Base-by-base conservation (phyloP, 2,113 vertebrate genomes). In the Clupea harengus region DNA sequence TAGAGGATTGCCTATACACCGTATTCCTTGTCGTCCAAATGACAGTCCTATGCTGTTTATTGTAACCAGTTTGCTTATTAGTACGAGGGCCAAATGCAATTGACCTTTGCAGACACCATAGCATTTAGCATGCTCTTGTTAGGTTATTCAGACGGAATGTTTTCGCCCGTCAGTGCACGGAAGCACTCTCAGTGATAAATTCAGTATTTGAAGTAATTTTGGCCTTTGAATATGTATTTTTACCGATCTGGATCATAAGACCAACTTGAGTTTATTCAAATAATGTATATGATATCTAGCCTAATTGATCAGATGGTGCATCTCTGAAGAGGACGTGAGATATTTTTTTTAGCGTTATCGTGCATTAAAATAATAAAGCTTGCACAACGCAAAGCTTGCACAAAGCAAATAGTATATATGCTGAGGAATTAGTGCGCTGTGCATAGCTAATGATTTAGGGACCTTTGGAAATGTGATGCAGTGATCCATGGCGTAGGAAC, bases 401-500 rank as follows among this genome's bases (percentile, higher is more conserved):
- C 72, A 78, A 39, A 72, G 64, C 25, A 72, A 32, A 72, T 72
- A 39, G 11, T 78, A 39, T 78, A 78, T 78, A 94, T 93, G 92
- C 93, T 92, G 90, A 92, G 87, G 93, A 93, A 93, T 94, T 93
- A 93, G 91, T 91, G 91, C 91, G 92, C 92, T 93, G 88, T 93
- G 90, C 91, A 93, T 94, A 92, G 72, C 72, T 78, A 78, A 92
- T 93, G 92, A 93, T 94, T 94, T 94, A 93, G 91, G 88, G 17
- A 82, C 90, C 93, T 94, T 93, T 93, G 92, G 93, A 93, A 93
- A 90, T 84, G 84, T 81, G 89, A 83, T 52, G 91, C 92, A 90
- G 85, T 94, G 93, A 95, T 95, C 93, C 92, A 94, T 94, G 93
- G 91, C 91, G 89, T 91, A 89, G 91, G 92, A 92, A 90, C 89